Evolutionary conservation across 2,888 invertebrate genomes (phyloP).

Genomic region (Phaonia tiefii): DNA sequence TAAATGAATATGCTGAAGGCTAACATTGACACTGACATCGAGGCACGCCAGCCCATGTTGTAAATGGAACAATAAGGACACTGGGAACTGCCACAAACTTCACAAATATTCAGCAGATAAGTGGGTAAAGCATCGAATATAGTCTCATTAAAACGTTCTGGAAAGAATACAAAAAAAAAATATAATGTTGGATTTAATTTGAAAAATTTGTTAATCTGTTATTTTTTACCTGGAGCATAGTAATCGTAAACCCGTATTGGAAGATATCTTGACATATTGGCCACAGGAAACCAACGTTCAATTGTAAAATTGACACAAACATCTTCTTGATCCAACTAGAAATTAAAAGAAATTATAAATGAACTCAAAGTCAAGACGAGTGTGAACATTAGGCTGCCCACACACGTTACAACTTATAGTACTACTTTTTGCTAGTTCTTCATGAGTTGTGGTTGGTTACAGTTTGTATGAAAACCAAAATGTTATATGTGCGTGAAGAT

Average conservation of each 20-base stretch:
- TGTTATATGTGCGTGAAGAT: too few species aligned
- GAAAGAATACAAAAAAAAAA: slow-evolving; percentile 41
- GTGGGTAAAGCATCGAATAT: slow-evolving; percentile 93
- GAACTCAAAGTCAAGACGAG: too few species aligned
- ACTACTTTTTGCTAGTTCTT: too few species aligned
- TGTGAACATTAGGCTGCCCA: too few species aligned
- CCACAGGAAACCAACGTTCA: slow-evolving; percentile 97
- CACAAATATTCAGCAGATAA: slow-evolving; percentile 94
- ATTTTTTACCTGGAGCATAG: slow-evolving; percentile 93
- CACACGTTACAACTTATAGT: too few species aligned
- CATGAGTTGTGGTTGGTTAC: too few species aligned
- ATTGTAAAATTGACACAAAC: slow-evolving; percentile 96
- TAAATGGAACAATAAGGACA: slow-evolving; percentile 95
- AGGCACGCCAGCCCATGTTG: slow-evolving; percentile 82
- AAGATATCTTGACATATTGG: slow-evolving; percentile 96
- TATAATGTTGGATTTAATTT: neutral
- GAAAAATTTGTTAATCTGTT: too few species aligned
- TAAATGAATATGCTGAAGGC: slow-evolving; percentile 77
- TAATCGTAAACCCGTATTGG: slow-evolving; percentile 96
- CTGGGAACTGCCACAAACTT: slow-evolving; percentile 96
- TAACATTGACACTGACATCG: slow-evolving; percentile 75
- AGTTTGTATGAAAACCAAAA: too few species aligned
- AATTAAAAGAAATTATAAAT: slow-evolving; percentile 33
- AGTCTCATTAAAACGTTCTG: slow-evolving; percentile 95
- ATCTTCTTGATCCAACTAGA: slow-evolving; percentile 89